Base-by-base conservation (phyloP, 35 echinoderm and acorn worm species). In the Heliocidaris erythrogramma region DNA sequence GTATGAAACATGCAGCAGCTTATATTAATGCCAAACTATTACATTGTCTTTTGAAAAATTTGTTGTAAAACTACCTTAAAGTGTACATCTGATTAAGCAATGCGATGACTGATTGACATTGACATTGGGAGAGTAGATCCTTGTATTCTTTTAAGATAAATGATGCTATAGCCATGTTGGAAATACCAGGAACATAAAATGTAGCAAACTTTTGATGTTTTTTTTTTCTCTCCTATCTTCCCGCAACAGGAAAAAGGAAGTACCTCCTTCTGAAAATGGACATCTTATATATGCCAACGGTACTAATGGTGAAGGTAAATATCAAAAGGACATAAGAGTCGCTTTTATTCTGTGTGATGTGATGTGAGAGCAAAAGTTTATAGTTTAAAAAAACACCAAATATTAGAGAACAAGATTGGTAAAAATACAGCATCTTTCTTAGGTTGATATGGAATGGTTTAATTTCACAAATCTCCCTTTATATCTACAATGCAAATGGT, bases 201-300 rank as follows among this genome's bases (percentile, higher is more conserved):
- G 5, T 21, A 18, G 18, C 35, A 88, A 7, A 42, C 14, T 29
- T 27, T 17, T 85, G 24, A 96, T 93, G 30, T 49, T 85, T 16
- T 94, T 85, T n/a, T 42, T 11, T 1, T 71, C 27, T 90, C 35
- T 86, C 93, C 50, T 88, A 30, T n/a, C 21, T 93, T 96, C 71
- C 21, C 91, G 32, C 30, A 56, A 85, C 94, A 97, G 97, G 85
- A 97, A 97, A 94, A 97, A 97, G 93, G 97, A 97, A 94, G 85
- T 97, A 47, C 95, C 97, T 13, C 95, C 97, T 4, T 85, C 86
- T 53, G 97, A 96, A 95, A 95, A 97, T 91, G 97, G 97, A 10
- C 69, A 93, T 9, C 92, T 97, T 71, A 96, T 96, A 48, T 97
- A 97, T 91, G 96, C 97, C 1, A 97, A 97, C 88, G 97, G 97